Percentiles rank a stretch among this genome's conserved stretches.
Evolutionary conservation across 2,888 invertebrate species (phyloP).

Genomic region (Gibbula magus): DNA sequence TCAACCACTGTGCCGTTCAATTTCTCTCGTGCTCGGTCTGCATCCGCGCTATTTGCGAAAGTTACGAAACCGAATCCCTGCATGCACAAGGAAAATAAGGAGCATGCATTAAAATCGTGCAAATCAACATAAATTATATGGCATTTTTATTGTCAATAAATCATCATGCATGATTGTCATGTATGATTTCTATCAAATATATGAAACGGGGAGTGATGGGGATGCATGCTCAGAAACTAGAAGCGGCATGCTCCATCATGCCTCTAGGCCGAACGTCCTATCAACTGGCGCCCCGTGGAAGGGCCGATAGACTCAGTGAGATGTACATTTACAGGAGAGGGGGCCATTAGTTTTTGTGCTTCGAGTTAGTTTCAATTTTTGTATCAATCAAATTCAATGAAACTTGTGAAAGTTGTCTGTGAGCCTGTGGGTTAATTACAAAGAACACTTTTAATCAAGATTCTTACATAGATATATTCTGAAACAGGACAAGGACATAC

Average conservation of each 20-base stretch:
- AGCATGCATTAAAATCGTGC: conserved; percentile 66
- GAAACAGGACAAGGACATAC: too few relatives aligned
- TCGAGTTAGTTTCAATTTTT: conserved; percentile 15
- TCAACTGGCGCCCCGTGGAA: background rate
- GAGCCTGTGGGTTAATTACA: background rate
- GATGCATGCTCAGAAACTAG: conserved; percentile 39
- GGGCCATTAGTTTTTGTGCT: conserved; percentile 9
- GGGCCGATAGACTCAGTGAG: background rate
- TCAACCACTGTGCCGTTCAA: conserved; percentile 99
- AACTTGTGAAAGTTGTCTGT: conserved; percentile 27
- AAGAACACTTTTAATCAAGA: background rate
- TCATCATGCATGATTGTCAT: conserved; percentile 31
- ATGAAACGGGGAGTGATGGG: conserved; percentile 26
- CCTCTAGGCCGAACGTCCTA: conserved; percentile 32
- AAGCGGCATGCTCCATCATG: conserved; percentile 41
- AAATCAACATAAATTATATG: conserved; percentile 64
- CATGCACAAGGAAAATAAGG: conserved; percentile 82
- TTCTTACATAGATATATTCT: too few relatives aligned
- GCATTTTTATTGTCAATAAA: conserved; percentile 34
- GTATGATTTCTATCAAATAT: conserved; percentile 20
- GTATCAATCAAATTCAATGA: background rate
- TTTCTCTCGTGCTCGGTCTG: conserved; percentile 99
- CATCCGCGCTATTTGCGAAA: conserved; percentile 99
- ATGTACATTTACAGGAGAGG: background rate
- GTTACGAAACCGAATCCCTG: conserved; percentile 99